Evolutionary conservation across 2,113 vertebrate species (phyloP).

Genomic region (Rhea pennata): DNA sequence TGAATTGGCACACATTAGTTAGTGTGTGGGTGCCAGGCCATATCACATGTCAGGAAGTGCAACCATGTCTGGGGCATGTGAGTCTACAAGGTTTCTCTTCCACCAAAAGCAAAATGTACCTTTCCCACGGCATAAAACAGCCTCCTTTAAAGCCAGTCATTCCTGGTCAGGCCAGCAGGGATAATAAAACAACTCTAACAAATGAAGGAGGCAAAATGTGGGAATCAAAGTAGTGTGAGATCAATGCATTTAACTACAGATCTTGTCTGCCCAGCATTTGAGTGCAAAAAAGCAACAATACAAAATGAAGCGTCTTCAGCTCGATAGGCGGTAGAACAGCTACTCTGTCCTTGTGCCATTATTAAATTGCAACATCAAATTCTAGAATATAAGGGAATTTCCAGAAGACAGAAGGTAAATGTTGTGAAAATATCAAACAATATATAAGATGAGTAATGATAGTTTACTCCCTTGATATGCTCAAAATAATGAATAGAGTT

Average conservation of each 20-base stretch:
- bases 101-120: background rate
- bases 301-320: background rate
- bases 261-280: background rate
- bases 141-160: background rate
- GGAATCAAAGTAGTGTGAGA: background rate
- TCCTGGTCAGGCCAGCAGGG: background rate
- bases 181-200: background rate
- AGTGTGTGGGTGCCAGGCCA: background rate
- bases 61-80: background rate
- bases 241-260: background rate
- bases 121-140: background rate
- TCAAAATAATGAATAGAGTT: background rate
- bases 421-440: background rate
- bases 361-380: background rate
- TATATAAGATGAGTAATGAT: background rate
- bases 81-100: background rate
- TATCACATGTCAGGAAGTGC: background rate
- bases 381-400: background rate
- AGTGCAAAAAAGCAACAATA: background rate
- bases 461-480: background rate
- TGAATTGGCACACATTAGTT: fast-evolving
- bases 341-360: background rate
- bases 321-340: background rate
- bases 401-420: background rate
- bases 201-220: background rate